Conservation (phyloP, 2,113 vertebrate genomes). For the Perca flavescens region DNA sequence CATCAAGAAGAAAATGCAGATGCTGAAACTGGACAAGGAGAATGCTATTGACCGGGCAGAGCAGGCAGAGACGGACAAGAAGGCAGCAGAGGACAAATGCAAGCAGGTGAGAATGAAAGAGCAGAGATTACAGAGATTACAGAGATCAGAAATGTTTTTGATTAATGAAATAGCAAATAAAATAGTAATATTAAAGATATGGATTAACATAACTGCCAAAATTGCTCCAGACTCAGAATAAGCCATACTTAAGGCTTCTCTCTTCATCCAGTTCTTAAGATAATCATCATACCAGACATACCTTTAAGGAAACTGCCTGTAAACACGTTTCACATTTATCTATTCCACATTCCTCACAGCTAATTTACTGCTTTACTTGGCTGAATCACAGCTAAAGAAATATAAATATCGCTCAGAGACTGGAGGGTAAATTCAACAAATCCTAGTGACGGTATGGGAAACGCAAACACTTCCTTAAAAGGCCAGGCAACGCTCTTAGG, state of each 20-base stretch:
- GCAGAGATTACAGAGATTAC: too few relatives aligned
- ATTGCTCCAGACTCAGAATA: background rate
- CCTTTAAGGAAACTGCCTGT: constrained; percentile 18
- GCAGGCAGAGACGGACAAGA: constrained; percentile 95
- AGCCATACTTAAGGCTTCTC: constrained; percentile 15
- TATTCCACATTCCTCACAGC: constrained; percentile 14
- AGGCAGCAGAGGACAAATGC: constrained; percentile 94
- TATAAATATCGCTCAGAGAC: background rate
- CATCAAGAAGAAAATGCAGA: constrained; percentile 92
- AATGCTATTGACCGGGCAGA: constrained; percentile 96
- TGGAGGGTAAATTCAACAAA: constrained; percentile 3
- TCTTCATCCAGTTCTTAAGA: constrained; percentile 9
- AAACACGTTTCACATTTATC: constrained; percentile 45
- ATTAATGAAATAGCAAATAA: background rate
- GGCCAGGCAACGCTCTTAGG: background rate
- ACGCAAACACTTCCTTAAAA: constrained; percentile 24
- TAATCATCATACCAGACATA: constrained; percentile 62
- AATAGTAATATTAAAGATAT: background rate
- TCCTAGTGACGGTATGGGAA: background rate
- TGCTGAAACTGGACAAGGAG: constrained; percentile 98
- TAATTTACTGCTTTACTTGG: constrained; percentile 16
- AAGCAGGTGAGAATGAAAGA: constrained; percentile 87
- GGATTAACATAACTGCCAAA: background rate
- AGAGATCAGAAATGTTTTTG: background rate
- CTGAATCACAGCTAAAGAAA: background rate